Percentiles rank a stretch among this genome's conserved stretches.
Evolutionary conservation across 2,888 invertebrate genomes (phyloP).

Genomic region (Mythimna impura): DNA sequence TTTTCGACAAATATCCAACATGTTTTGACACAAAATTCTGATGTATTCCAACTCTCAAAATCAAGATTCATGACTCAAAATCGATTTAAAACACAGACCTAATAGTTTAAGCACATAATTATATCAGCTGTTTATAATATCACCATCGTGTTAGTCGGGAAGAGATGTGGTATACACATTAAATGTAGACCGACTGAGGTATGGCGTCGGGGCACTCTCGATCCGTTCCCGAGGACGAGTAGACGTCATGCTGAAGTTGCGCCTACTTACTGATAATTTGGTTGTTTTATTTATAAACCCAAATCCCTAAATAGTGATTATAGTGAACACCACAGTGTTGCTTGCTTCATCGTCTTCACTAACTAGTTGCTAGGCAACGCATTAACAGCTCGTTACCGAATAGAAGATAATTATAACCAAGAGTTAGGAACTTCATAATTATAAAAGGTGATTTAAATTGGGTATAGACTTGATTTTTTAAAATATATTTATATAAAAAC

Average conservation of each 20-base stretch:
- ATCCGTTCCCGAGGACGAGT: no score
- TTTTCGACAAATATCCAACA: not conserved
- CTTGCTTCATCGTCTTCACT: constrained; percentile 3
- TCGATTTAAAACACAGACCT: not conserved
- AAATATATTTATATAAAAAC: no score
- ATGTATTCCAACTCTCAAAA: not conserved
- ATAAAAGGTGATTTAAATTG: not conserved
- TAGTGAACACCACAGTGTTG: no score
- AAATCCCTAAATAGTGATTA: no score
- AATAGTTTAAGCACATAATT: constrained; percentile 23
- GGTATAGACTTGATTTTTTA: no score
- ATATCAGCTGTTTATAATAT: constrained; percentile 24
- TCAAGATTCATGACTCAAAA: constrained; percentile 6
- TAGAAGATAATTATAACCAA: constrained; percentile 19
- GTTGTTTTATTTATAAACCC: no score
- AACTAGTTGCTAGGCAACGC: constrained; percentile 37
- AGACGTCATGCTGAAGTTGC: no score
- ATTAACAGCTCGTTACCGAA: constrained; percentile 23
- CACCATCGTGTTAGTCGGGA: constrained; percentile 2
- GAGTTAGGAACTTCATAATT: constrained; percentile 19
- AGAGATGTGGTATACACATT: no score
- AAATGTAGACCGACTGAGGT: no score
- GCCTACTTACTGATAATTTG: no score
- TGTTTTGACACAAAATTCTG: no score
- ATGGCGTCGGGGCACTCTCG: no score